Conservation (phyloP, 2,113 vertebrate genomes). For the Heteronetta atricapilla region DNA sequence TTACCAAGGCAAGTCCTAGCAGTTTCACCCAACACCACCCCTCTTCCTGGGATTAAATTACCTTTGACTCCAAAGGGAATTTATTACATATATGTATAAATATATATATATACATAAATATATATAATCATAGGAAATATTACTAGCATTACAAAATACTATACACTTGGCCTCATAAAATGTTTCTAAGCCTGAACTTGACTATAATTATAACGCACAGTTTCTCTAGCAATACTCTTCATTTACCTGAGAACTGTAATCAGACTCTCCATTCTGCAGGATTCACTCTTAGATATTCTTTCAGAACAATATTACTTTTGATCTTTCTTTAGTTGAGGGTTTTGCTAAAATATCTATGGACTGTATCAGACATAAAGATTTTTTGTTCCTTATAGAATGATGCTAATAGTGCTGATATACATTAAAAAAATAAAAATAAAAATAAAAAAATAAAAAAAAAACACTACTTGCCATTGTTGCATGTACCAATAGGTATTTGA, state of each 20-base stretch:
- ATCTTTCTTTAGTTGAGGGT: background rate
- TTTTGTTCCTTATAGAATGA: background rate
- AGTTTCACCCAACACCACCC: background rate
- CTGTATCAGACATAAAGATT: background rate
- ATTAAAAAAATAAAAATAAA: background rate
- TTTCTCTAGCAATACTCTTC: background rate
- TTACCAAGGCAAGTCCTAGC: background rate
- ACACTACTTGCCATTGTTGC: background rate
- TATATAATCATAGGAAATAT: background rate
- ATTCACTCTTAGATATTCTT: background rate
- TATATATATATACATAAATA: background rate
- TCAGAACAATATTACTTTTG: background rate
- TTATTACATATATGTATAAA: background rate
- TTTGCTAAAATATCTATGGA: background rate
- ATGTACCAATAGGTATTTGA: background rate
- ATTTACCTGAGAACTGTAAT: background rate
- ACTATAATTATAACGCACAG: background rate
- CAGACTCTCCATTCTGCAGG: background rate
- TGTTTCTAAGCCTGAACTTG: background rate
- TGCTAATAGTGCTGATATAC: background rate
- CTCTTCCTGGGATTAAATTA: background rate
- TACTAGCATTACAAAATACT: background rate
- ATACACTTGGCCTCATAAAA: background rate
- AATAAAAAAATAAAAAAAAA: background rate
- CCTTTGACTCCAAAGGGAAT: background rate